Evolutionary conservation across 2,888 invertebrate species (phyloP), one percentile per base, ranked within the genome.

Genomic region (Ypsolopha sequella): DNA sequence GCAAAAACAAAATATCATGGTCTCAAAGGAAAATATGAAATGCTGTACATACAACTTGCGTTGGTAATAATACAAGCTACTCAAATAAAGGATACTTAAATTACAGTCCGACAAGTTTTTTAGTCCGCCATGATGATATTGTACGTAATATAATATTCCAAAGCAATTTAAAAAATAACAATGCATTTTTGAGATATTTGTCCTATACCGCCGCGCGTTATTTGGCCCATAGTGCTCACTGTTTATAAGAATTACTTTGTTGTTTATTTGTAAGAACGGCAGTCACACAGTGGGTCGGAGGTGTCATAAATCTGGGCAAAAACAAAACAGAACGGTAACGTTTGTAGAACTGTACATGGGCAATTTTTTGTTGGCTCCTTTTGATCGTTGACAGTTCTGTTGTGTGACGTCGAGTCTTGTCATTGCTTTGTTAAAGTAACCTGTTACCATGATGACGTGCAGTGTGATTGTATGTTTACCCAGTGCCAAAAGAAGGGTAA

Each of bases 331-430:
- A 80, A 84, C 85, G 82, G 85, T 70, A 85, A 56, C 65, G 60
- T 81, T 82, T 80, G 85, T 84, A 66, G 71, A 79, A 77, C 76
- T 71, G 77, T 76, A 65, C 64, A 61, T 62, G 46, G 58, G 60
- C 57, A 55, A 57, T 71, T 73, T 74, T 74, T 74, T 68, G 39
- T 36, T 34, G 34, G 7, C 43, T 41, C 46, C 41, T 46, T 24
- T 24, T 24, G 24, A 24, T 24, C 24, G 24, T 51, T 52, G 38
- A 36, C 43, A 33, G 6, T 39, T 46, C 36, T 36, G 46, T 50
- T 52, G 33, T 49, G 33, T 49, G 49, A 49, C 49, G 49, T 49
- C 14, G 49, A 10, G 11, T n/a, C 14, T 24, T 41, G 41, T 41
- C 43, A 11, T 13, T 43, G 11, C 6, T 43, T 43, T 7, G 7